Evolutionary conservation across 2,113 vertebrate genomes (phyloP), one percentile per base, ranked within the genome.

Genomic region (Nycticryphes semicollaris): DNA sequence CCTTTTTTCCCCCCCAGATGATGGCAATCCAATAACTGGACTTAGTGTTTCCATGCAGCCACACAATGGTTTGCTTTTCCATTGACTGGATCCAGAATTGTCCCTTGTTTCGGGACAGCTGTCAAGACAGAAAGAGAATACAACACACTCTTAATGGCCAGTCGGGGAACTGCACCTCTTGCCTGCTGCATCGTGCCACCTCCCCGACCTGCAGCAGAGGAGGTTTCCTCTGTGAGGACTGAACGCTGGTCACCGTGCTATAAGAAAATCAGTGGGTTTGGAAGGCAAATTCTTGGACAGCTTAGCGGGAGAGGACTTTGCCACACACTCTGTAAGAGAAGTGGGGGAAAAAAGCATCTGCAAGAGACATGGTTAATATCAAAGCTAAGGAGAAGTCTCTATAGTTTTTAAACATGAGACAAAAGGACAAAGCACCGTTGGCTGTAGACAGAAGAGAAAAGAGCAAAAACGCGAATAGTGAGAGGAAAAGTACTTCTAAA

Each of bases 101-200:
- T 24, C 39, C 35, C 13, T 77, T 41, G 47, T 21, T 51, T 3
- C 5, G 19, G 27, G 39, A 16, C 13, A 84, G 48, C 27, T 68
- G 27, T 57, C 10, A 30, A 79, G 53, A 56, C 11, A 20, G 9
- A 8, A n/a, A 25, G 47, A 50, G 54, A 62, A 63, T 5, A 21
- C 4, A 12, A 33, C 28, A 23, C 21, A 9, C 6, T 41, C 57
- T 31, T 12, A 13, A 23, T 0, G 1, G 45, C n/a, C 56, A 15
- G 35, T 1, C 0, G 1, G 9, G 24, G 33, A 68, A 60, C 20
- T 1, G 1, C 47, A 45, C 11, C n/a, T 48, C 45, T 35, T 35
- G 25, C 54, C 41, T 47, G 56, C 47, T 82, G 64, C 60, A 31
- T 35, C 2, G 0, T 25, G 60, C 37, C 59, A 16, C 45, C 11